Evolutionary conservation across 2,888 invertebrate genomes (phyloP).

Genomic region (Serrognathus titanus): DNA sequence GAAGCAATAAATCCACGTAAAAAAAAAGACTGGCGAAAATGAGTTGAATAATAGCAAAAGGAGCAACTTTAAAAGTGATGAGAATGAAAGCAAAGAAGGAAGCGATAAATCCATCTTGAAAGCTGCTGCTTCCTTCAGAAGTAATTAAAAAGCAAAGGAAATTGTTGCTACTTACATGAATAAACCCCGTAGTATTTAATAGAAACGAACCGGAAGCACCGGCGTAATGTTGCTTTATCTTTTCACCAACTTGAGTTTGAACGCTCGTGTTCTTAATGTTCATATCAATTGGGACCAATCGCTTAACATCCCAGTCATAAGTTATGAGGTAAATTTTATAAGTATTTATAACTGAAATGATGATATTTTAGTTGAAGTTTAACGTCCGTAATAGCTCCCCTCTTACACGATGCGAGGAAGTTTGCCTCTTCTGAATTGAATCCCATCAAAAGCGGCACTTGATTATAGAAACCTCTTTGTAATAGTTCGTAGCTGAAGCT

Average conservation of each 20-base stretch:
- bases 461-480: conserved; percentile 18
- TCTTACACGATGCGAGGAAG: background rate
- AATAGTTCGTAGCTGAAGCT: conserved; percentile 27
- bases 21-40: no score
- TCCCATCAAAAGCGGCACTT: conserved; percentile 27
- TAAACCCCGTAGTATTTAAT: no score
- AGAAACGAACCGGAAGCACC: background rate
- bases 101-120: no score
- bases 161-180: no score
- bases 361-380: background rate
- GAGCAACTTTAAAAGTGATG: no score
- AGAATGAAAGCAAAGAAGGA: no score
- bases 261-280: conserved; percentile 12
- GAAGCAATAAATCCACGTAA: no score
- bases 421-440: conserved; percentile 25
- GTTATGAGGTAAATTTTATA: conserved; percentile 40
- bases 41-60: no score
- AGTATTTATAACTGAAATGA: conserved; percentile 38
- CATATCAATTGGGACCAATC: conserved; percentile 43
- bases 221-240: conserved; percentile 7
- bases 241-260: background rate
- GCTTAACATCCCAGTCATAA: conserved; percentile 46
- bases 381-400: background rate
- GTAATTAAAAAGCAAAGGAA: no score
- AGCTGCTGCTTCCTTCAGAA: no score